A percentile compares a stretch with the other conserved stretches of the same genome.
These are phyloP conservation scores for Xylophagus ater DNA, from an alignment of 2,888 invertebrate species.

Conservation along the genomic window DNA sequence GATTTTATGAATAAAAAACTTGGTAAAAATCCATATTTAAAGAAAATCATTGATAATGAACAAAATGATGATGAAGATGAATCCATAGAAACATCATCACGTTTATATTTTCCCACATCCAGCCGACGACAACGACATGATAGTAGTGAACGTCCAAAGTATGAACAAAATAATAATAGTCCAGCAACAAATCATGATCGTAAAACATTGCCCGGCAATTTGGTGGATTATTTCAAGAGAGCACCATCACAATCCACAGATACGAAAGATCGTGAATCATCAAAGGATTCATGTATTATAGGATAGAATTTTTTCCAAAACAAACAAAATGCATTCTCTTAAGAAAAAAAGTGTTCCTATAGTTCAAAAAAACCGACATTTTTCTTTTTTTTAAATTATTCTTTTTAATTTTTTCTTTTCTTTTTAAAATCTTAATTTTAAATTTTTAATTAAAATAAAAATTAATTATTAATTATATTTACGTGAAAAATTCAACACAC, in stretches of 20 bases:
- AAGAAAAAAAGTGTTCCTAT: too few species aligned
- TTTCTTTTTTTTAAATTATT: too few species aligned
- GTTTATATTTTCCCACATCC: constrained; percentile 29
- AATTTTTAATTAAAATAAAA: too few species aligned
- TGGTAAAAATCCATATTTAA: constrained; percentile 37
- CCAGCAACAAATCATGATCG: background rate
- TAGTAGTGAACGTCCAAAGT: constrained; percentile 11
- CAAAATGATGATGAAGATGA: constrained; percentile 19
- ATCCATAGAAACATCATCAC: constrained; percentile 16
- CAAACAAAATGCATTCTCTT: background rate
- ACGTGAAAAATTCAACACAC: too few species aligned
- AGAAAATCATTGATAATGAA: constrained; percentile 27
- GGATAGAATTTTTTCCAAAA: constrained; percentile 22
- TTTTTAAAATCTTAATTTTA: too few species aligned
- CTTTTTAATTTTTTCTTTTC: too few species aligned
- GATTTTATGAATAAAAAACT: constrained; percentile 38
- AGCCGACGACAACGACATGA: constrained; percentile 14
- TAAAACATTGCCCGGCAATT: constrained; percentile 17
- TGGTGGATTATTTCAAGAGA: constrained; percentile 29
- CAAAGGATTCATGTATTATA: constrained; percentile 36
- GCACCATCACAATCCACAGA: constrained; percentile 27
- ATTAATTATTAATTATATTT: too few species aligned
- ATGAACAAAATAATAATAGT: background rate
- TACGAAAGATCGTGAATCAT: constrained; percentile 23
- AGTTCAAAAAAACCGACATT: too few species aligned